Percentiles rank a stretch among this genome's conserved stretches.
These are phyloP conservation scores for Xenopus laevis DNA, from an alignment of 2,113 vertebrate species.

Conservation along the genomic window DNA sequence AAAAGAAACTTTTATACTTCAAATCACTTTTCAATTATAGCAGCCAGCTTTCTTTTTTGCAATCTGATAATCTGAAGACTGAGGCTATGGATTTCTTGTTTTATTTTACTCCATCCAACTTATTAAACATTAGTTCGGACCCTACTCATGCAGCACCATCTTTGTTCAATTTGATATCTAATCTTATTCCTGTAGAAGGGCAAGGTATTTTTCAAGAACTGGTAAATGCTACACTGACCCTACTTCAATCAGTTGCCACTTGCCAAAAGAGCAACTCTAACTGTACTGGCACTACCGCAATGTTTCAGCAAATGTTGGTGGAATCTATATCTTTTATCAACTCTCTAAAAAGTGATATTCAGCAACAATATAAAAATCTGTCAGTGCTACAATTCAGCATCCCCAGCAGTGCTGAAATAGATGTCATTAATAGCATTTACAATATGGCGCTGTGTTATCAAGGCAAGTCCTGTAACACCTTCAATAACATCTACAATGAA, in stretches of 20 bases:
- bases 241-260: constrained; percentile 3
- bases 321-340: background rate
- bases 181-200: constrained; percentile 1
- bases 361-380: background rate
- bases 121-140: background rate
- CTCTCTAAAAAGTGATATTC: background rate
- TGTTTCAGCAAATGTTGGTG: constrained; percentile 1
- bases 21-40: background rate
- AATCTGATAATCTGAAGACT: background rate
- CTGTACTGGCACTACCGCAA: background rate
- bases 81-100: constrained; percentile 3
- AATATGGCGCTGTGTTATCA: constrained; percentile 7
- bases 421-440: constrained; percentile 7
- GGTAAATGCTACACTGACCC: constrained; percentile 2
- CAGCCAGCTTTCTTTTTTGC: constrained; percentile 7
- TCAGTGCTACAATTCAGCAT: background rate
- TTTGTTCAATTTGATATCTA: constrained; percentile 12
- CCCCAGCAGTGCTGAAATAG: background rate
- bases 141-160: background rate
- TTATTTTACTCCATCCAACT: constrained; percentile 16
- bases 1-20: background rate
- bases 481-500: background rate
- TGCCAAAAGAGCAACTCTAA: constrained; percentile 3
- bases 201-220: background rate
- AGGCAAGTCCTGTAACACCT: background rate